Evolutionary conservation across 1,140 invertebrate genomes (phyloP), one percentile per base, ranked within the genome.

Genomic region (Drosophila truncata): DNA sequence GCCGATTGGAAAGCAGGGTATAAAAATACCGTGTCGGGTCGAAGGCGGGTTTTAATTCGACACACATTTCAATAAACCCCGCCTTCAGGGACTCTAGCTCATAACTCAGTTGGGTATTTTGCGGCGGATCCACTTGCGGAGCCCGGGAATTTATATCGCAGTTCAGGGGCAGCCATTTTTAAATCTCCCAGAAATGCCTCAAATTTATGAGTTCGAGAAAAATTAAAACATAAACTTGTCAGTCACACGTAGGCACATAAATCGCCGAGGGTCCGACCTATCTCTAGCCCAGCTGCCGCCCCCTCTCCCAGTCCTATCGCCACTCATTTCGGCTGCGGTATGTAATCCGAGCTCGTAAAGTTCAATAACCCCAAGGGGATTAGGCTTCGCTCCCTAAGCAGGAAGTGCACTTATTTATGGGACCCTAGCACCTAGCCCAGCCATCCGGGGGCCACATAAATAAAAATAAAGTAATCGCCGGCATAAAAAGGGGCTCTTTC

Each of bases 141-240:
- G 27, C 44, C 33, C 11, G 10, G 29, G 55, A 78, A 82, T 87
- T 79, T 80, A 82, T 82, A 80, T 62, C 63, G 70, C 62, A 80
- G 73, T 85, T 80, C 66, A 57, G 59, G 60, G 47, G 46, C 60
- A 60, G 46, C 70, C 62, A 67, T 76, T 64, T 81, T 78, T 65
- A 88, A 87, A 74, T 84, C 75, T 72, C 49, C 42, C 47, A 67
- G 62, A 67, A 78, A 64, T 71, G 55, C 52, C 44, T 41, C 13
- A 57, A 79, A 76, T 82, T 87, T 73, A 88, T 73, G 83, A 64
- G 63, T 47, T 44, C 31, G 52, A 60, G 25, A 69, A 87, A 80
- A 83, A 81, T 78, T 42, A 72, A 84, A 84, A 75, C 69, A 90
- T 90, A 84, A 90, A 81, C 85, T 90, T 88, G 84, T 88, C 84